Evolutionary conservation across 1,140 invertebrate genomes (phyloP), one percentile per base, ranked within the genome.

Genomic region (Macrotrachela quadricornifera): DNA sequence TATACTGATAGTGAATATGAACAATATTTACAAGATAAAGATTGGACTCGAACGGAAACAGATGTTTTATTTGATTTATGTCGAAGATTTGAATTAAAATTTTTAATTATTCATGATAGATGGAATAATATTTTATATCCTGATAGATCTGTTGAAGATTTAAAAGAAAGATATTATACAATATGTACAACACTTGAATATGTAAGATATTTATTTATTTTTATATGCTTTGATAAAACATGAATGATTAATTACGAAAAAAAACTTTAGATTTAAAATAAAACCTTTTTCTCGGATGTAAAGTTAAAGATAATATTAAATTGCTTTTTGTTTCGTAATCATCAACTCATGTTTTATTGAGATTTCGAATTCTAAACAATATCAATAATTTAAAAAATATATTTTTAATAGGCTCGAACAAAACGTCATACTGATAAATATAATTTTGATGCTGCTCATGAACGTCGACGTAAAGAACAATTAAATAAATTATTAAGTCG

Each of bases 41-140:
- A 58, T 49, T 97, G 92, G 92, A 83, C 80, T 42, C 78, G 81
- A 62, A 78, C 79, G 39, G 90, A 96, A 72, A 95, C 90, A 0
- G 88, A 96, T 71, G 83, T 92, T 67, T 70, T 97, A 18, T 85
- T 96, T 68, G 86, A 95, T 57, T 67, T 95, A 40, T 87, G 84
- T 63, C 77, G 79, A 58, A 70, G 63, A 51, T 70, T 71, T 59
- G 65, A 71, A 42, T 55, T 73, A 8, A 75, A 90, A n/a, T 97
- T 95, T 67, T 80, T 87, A 59, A 75, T 94, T n/a, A 67, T 74
- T 36, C 79, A 84, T 58, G 87, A 91, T 68, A 75, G 87, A 49
- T 94, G 85, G 82, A 83, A 91, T 67, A 69, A 73, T 6, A 76
- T 77, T 40, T 80, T 59, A 39, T 72, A 64, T 58, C 58, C 62